These are phyloP conservation scores for Diploscapter pachys DNA, from an alignment of 1,140 invertebrate species.

Conservation along the genomic window DNA sequence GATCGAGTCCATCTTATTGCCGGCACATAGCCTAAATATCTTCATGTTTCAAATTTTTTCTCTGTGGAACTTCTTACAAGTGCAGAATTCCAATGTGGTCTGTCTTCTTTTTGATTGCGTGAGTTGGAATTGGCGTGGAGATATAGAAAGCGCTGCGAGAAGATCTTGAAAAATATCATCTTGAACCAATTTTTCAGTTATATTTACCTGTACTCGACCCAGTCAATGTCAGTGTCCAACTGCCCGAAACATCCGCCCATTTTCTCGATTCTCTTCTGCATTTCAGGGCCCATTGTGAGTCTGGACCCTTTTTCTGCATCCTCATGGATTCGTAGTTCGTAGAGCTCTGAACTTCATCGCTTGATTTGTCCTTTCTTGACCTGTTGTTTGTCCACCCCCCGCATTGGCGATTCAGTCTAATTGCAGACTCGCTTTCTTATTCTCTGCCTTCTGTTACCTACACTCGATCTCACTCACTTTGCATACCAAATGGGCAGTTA, in stretches of 20 bases:
- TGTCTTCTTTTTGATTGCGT: slow-evolving; percentile 17
- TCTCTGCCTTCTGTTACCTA: no score
- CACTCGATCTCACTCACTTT: no score
- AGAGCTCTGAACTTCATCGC: slow-evolving; percentile 25
- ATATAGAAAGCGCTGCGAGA: slow-evolving; percentile 26
- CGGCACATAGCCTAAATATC: slow-evolving; percentile 26
- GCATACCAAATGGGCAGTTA: no score
- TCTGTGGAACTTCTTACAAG: slow-evolving; percentile 13
- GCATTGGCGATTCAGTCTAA: no score
- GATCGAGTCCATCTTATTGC: slow-evolving; percentile 29
- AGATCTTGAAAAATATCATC: background rate
- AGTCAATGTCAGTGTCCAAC: slow-evolving; percentile 33
- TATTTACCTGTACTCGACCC: slow-evolving; percentile 28
- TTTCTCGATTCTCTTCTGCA: slow-evolving; percentile 29
- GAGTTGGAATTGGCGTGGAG: background rate
- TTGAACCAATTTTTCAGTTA: background rate
- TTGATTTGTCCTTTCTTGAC: no score
- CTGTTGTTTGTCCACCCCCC: no score
- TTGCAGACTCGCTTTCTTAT: no score
- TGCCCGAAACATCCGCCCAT: slow-evolving; percentile 33
- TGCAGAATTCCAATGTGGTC: slow-evolving; percentile 19
- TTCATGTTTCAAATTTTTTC: background rate
- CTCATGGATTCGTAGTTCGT: slow-evolving; percentile 38
- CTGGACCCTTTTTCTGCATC: slow-evolving; percentile 30
- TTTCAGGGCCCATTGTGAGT: slow-evolving; percentile 32